Evolutionary conservation across 2,888 invertebrate genomes (phyloP).

Genomic region (Heliconius hortense): DNA sequence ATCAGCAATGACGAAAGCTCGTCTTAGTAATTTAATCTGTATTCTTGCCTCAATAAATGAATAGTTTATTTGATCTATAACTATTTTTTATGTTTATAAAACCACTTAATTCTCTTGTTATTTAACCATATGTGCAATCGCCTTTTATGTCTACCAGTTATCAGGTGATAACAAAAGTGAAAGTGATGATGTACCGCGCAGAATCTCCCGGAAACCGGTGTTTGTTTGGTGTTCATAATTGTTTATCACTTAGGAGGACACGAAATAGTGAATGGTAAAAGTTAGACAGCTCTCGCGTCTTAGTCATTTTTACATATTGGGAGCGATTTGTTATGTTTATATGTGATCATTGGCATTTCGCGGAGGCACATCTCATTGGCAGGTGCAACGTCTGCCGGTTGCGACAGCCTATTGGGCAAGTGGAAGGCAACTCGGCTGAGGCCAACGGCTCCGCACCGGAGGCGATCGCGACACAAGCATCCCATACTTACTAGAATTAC

Average conservation of each 20-base stretch:
- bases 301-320: constrained; percentile 36
- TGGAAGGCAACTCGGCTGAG: constrained; percentile 62
- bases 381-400: constrained; percentile 77
- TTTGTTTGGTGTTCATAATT: constrained; percentile 45
- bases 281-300: constrained; percentile 32
- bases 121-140: constrained; percentile 42
- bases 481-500: constrained; percentile 71
- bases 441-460: constrained; percentile 68
- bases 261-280: constrained; percentile 45
- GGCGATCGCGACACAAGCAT: constrained; percentile 71
- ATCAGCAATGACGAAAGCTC: constrained; percentile 37
- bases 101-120: constrained; percentile 56
- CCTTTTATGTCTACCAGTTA: constrained; percentile 44
- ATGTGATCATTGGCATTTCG: constrained; percentile 62
- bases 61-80: constrained; percentile 32
- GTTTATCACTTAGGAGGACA: constrained; percentile 43
- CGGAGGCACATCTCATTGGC: constrained; percentile 69
- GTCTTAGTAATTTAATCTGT: constrained; percentile 45
- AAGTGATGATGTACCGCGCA: constrained; percentile 45
- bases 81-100: constrained; percentile 51
- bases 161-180: constrained; percentile 52
- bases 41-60: constrained; percentile 44
- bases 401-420: constrained; percentile 78
- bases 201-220: constrained; percentile 43
- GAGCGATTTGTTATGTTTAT: constrained; percentile 55